These are phyloP conservation scores for Hippocampus comes DNA, from an alignment of 2,113 vertebrate species.

Conservation along the genomic window DNA sequence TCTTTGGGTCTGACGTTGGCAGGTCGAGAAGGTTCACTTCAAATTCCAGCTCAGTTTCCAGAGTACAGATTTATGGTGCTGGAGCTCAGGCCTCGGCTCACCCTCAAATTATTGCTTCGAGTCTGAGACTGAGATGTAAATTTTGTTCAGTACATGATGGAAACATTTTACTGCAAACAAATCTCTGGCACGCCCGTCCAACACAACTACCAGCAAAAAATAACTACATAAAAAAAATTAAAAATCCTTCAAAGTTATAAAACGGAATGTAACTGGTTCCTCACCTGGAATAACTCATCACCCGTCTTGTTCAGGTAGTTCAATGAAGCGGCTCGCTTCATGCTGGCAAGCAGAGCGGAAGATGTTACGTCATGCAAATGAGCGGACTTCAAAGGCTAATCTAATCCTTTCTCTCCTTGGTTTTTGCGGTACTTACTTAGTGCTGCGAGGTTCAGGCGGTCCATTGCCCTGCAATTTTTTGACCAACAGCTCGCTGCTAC, in stretches of 20 bases:
- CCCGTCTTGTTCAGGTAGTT: slow-evolving; percentile 87
- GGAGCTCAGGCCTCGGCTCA: slow-evolving; percentile 75
- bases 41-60: slow-evolving; percentile 53
- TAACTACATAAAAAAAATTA: no score
- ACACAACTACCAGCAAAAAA: no score
- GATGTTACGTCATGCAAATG: neutral
- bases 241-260: neutral
- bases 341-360: slow-evolving; percentile 68
- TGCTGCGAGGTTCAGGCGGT: slow-evolving; percentile 79
- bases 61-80: slow-evolving; percentile 74
- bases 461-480: slow-evolving; percentile 90
- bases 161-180: neutral
- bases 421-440: slow-evolving; percentile 65
- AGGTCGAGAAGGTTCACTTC: neutral
- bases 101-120: slow-evolving; percentile 48
- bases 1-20: slow-evolving; percentile 36
- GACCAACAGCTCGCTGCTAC: slow-evolving; percentile 94
- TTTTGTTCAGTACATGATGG: neutral
- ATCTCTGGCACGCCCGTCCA: neutral
- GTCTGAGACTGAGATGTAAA: slow-evolving; percentile 39
- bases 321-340: slow-evolving; percentile 92
- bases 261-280: neutral
- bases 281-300: slow-evolving; percentile 85
- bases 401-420: neutral
- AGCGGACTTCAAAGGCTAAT: neutral